Conservation (phyloP, 2,888 invertebrate species). For the Gnatocerus cornutus region DNA sequence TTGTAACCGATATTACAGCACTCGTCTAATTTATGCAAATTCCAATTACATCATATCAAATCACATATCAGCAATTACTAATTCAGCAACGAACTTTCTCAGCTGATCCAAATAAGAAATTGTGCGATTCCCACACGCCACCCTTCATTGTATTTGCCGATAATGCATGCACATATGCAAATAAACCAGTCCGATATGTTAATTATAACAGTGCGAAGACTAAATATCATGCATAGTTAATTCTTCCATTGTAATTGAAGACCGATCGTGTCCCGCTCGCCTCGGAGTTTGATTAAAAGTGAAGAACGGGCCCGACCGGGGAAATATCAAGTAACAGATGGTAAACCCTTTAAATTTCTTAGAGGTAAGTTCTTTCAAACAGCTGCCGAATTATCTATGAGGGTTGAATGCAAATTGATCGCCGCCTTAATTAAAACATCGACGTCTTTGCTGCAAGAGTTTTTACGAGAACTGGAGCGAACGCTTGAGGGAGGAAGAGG, state of each 20-base stretch:
- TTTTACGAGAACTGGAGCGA: slow-evolving; percentile 3
- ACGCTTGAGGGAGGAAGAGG: too few relatives aligned
- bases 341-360: slow-evolving; percentile 51
- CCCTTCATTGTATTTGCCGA: slow-evolving; percentile 52
- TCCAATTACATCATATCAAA: background rate
- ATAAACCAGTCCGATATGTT: slow-evolving; percentile 55
- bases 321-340: slow-evolving; percentile 52
- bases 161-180: slow-evolving; percentile 59
- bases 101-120: slow-evolving; percentile 36
- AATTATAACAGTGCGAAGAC: slow-evolving; percentile 50
- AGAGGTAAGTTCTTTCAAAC: slow-evolving; percentile 47
- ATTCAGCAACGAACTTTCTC: slow-evolving; percentile 31
- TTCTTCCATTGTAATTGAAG: slow-evolving; percentile 50
- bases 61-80: background rate
- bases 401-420: slow-evolving; percentile 51
- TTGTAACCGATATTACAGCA: too few relatives aligned
- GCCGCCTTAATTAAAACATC: slow-evolving; percentile 46
- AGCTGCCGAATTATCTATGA: slow-evolving; percentile 52
- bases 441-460: slow-evolving; percentile 16
- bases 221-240: slow-evolving; percentile 61
- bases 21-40: too few relatives aligned
- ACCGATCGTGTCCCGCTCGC: slow-evolving; percentile 38
- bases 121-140: slow-evolving; percentile 32
- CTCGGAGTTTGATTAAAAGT: slow-evolving; percentile 45
- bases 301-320: slow-evolving; percentile 36